Percentiles rank a stretch among this genome's conserved stretches.
Conservation (phyloP, 2,113 vertebrate genomes). For the Phalacrocorax brasilianus region DNA sequence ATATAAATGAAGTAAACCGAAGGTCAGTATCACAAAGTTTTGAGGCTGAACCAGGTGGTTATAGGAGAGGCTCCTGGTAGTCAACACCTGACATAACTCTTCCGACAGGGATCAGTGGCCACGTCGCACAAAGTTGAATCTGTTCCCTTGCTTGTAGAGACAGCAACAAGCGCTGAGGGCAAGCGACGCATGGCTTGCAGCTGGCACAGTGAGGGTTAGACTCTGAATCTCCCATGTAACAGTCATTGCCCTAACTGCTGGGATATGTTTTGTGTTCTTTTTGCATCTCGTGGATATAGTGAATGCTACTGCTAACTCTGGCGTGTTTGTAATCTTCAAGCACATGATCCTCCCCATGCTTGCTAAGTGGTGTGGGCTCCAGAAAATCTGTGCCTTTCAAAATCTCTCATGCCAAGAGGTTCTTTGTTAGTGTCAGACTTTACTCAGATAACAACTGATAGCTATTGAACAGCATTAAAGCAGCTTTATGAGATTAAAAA, state of each 20-base stretch:
- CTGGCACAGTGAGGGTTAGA: background rate
- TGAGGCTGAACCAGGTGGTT: background rate
- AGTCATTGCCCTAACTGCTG: background rate
- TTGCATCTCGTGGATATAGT: background rate
- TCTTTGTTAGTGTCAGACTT: constrained; percentile 14
- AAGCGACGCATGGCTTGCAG: background rate
- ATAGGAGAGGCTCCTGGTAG: background rate
- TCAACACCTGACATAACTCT: background rate
- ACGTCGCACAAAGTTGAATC: background rate
- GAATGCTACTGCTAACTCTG: background rate
- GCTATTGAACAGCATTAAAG: constrained; percentile 8
- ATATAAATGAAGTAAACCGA: background rate
- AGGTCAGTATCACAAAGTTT: background rate
- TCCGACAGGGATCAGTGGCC: background rate
- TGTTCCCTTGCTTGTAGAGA: background rate
- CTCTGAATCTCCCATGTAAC: background rate
- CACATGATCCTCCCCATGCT: background rate
- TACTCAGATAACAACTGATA: background rate
- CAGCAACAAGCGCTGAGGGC: background rate
- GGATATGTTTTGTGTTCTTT: background rate
- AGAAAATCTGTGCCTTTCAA: constrained; percentile 23
- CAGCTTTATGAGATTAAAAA: constrained; percentile 3
- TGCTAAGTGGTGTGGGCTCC: background rate
- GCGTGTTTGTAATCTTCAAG: background rate
- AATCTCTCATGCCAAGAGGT: background rate